These are phyloP conservation scores for Merops nubicus DNA, from an alignment of 2,113 vertebrate genomes.

Conservation along the genomic window DNA sequence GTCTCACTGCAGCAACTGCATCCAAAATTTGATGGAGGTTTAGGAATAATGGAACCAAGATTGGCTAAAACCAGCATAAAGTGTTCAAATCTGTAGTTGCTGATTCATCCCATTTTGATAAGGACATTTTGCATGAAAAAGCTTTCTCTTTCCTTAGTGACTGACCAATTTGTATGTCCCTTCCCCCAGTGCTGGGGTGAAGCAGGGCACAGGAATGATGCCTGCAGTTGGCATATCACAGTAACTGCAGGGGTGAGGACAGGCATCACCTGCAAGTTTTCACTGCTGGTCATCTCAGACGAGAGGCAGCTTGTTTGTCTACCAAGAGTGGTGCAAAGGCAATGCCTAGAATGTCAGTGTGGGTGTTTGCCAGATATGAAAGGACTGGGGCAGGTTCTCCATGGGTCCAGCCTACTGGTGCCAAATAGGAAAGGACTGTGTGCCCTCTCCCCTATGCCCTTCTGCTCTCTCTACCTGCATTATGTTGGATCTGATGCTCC, in stretches of 20 bases:
- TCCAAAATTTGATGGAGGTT: background rate
- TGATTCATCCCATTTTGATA: background rate
- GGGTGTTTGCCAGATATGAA: background rate
- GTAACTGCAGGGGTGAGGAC: background rate
- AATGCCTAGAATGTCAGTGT: background rate
- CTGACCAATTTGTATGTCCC: too few species aligned
- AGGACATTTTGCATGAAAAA: background rate
- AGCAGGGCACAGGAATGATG: background rate
- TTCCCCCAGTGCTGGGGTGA: too few species aligned
- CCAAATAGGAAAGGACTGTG: background rate
- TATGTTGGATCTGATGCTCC: background rate
- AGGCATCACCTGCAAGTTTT: background rate
- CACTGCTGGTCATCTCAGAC: background rate
- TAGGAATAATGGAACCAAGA: background rate
- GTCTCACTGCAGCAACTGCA: background rate
- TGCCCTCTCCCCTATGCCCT: background rate
- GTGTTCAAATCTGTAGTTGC: background rate
- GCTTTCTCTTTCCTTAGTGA: background rate
- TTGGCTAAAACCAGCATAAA: background rate
- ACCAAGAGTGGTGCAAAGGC: background rate
- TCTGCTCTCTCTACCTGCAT: fast-evolving
- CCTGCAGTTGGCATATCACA: background rate
- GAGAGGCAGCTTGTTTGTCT: background rate
- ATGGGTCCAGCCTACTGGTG: background rate
- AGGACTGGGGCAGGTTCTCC: background rate